Base-by-base conservation (phyloP, 2,888 invertebrate genomes). In the Subacronicta megacephala region DNA sequence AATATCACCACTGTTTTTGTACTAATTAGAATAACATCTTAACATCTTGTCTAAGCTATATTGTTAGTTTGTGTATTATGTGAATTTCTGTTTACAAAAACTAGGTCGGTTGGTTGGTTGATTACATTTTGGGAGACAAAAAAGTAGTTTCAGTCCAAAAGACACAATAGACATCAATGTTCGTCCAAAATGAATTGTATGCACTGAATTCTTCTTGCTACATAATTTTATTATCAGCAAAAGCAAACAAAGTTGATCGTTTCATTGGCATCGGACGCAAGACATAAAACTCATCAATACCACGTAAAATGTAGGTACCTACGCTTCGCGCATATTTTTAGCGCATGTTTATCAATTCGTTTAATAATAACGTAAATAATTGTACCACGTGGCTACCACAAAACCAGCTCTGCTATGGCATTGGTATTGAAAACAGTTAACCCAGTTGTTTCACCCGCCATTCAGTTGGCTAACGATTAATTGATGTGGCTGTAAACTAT, bases 401-500 rank as follows among this genome's bases (percentile, higher is more conserved):
- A 55, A 60, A 53, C 55, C 31, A n/a, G 46, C 17, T 56, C 56
- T 53, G 68, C 64, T 45, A 73, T 62, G 78, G 77, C 81, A 77
- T 75, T 85, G 81, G 83, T 88, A 88, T 87, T 87, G 89, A 85
- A 88, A 83, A 85, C 84, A 81, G 86, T 89, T 90, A 90, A 90
- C 90, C 89, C 76, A 88, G 83, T 77, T 81, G 76, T 75, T 67
- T 69, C 67, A 66, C 45, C 54, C 70, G 73, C 79, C 82, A 84
- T 88, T 85, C 85, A 80, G 80, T 72, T 73, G 81, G 80, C 77
- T 75, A 77, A 77, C 76, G 84, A 83, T 88, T 90, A 91, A 92
- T 92, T 90, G 90, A 92, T 88, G 91, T 80, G 85, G 88, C 85
- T 78, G 83, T 90, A 90, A 89, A 89, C 89, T 84, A 90, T 92